Conservation (phyloP, 2,888 invertebrate genomes). For the Papilio elwesi region DNA sequence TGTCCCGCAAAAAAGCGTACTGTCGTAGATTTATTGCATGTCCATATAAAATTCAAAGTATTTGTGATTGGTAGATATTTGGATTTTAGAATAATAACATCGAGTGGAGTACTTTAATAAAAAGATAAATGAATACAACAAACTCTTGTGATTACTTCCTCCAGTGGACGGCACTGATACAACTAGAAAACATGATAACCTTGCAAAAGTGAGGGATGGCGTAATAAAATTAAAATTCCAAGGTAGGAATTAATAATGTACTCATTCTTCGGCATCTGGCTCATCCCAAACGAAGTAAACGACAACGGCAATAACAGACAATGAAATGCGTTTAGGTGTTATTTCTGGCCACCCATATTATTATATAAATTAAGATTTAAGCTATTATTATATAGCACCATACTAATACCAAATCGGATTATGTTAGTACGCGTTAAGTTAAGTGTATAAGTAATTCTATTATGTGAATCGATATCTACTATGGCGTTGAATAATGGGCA, state of each 20-base stretch:
- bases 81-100: too few species aligned
- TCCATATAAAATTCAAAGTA: too few species aligned
- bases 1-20: background rate
- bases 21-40: background rate
- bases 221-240: too few species aligned
- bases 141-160: too few species aligned
- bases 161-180: too few species aligned
- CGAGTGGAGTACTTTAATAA: too few species aligned
- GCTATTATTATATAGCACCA: background rate
- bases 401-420: constrained; percentile 15
- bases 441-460: constrained; percentile 6
- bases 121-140: too few species aligned
- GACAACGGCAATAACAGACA: background rate
- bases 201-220: too few species aligned
- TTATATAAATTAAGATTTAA: background rate
- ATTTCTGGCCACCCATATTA: background rate
- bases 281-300: background rate
- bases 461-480: background rate
- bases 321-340: background rate
- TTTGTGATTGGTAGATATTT: too few species aligned
- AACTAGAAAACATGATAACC: too few species aligned
- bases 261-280: too few species aligned
- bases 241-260: too few species aligned
- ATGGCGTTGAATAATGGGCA: background rate
- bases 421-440: background rate